Conservation (phyloP, 2,888 invertebrate genomes). For the Gastracanthus pulcherrimus region DNA sequence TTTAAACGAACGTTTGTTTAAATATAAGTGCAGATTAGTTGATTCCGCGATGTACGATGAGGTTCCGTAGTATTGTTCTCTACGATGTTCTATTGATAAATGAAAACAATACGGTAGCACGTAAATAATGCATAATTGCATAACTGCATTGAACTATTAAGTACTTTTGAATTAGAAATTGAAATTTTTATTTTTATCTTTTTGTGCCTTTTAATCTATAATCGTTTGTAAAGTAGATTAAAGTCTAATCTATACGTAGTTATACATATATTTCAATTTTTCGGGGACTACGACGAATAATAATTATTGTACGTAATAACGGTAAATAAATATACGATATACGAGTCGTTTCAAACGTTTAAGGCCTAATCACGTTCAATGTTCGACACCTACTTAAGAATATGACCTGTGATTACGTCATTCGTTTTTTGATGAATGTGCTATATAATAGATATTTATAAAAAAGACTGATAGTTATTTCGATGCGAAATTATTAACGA, state of each 20-base stretch:
- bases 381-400: constrained; percentile 30
- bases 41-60: constrained; percentile 16
- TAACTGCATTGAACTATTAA: no score
- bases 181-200: not conserved
- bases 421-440: constrained; percentile 33
- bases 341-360: constrained; percentile 12
- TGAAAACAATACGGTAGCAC: not conserved
- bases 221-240: not conserved
- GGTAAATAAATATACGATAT: not conserved
- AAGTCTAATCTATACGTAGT: no score
- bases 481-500: constrained; percentile 16
- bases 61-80: no score
- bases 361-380: constrained; percentile 39
- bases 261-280: not conserved
- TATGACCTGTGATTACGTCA: constrained; percentile 45
- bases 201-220: constrained; percentile 2
- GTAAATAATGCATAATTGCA: no score
- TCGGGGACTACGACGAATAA: not conserved
- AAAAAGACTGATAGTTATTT: constrained; percentile 48
- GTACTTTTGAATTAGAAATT: not conserved
- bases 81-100: not conserved
- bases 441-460: constrained; percentile 34
- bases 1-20: constrained; percentile 50
- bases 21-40: constrained; percentile 34
- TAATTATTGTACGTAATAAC: constrained; percentile 1